Base-by-base conservation (phyloP, 2,888 invertebrate genomes). In the Epiblema foenella region DNA sequence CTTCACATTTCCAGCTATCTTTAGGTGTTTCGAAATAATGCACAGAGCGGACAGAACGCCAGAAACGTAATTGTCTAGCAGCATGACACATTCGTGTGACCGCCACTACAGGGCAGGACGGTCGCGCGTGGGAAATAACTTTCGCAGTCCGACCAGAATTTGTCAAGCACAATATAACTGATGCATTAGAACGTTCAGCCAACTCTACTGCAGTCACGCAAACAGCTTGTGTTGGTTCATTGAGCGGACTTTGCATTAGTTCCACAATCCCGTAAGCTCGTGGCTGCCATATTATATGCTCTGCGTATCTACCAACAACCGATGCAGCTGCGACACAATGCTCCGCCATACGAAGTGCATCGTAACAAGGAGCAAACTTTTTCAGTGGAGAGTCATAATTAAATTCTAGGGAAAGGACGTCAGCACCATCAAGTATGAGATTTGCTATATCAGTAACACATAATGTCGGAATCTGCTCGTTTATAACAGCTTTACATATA, bases 381-480 rank as follows among this genome's bases (percentile, higher is more conserved):
- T 85, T 88, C 49, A 91, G 75, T 0, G 92, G 92, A 11, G 91
- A 90, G 79, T 91, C 89, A 74, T 90, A 93, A 76, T 91, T 86
- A 33, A 93, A 95, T 83, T 98, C 94, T 95, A 98, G 95, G 88
- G 95, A 94, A 65, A 98, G 95, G 79, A 98, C 98, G 87, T 98
- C 98, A 52, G 96, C 96, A 7, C 98, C 98, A 88, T 98, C 98
- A 24, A 98, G 91, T 54, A 99, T 95, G 12, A 98, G 96, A 88
- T 98, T 98, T 24, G 98, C 98, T n/a, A 98, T 97, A 85, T 98
- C 98, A 20, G 96, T 88, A 95, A 95, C 67, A 96, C 97, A 76
- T 95, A 97, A 74, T 94, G 94, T 79, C 95, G 97, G 89, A 95
- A 97, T 89, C 94, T 96, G 77, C 95, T 95, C 98, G 96, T 98